A percentile compares a stretch with the other conserved stretches of the same genome.
Evolutionary conservation across 2,888 invertebrate genomes (phyloP).

Genomic region (Pteria penguin): DNA sequence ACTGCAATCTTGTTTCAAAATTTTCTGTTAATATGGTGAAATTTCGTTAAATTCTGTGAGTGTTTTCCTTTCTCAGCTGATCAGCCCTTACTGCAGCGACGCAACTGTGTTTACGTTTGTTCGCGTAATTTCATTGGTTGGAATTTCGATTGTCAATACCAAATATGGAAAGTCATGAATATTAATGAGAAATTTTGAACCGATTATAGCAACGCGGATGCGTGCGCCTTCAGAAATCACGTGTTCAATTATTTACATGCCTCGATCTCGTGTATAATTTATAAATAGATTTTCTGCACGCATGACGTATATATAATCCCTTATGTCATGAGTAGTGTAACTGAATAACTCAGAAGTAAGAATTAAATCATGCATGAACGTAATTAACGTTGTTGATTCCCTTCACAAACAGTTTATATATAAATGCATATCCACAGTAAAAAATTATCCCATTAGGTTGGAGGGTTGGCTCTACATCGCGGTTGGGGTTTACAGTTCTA

Average conservation of each 20-base stretch:
- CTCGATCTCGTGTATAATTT: no score
- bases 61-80: slow-evolving; percentile 32
- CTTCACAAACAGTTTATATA: no score
- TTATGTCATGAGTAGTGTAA: no score
- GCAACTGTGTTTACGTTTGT: slow-evolving; percentile 60
- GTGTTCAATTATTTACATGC: neutral
- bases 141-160: slow-evolving; percentile 45
- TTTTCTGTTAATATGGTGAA: slow-evolving; percentile 24
- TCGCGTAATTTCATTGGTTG: slow-evolving; percentile 56
- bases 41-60: slow-evolving; percentile 1
- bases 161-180: slow-evolving; percentile 62
- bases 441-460: no score
- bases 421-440: no score
- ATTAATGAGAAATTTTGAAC: slow-evolving; percentile 57
- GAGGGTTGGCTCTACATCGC: no score
- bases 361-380: no score
- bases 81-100: slow-evolving; percentile 23
- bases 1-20: no score
- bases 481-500: no score
- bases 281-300: neutral
- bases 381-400: no score
- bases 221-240: slow-evolving; percentile 31
- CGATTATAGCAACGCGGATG: slow-evolving; percentile 41
- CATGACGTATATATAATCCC: no score
- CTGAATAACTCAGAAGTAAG: no score